Percentiles rank a stretch among this genome's conserved stretches.
These are phyloP conservation scores for Caenorhabditis sp. DNA, from an alignment of 2,888 invertebrate species.

Conservation along the genomic window DNA sequence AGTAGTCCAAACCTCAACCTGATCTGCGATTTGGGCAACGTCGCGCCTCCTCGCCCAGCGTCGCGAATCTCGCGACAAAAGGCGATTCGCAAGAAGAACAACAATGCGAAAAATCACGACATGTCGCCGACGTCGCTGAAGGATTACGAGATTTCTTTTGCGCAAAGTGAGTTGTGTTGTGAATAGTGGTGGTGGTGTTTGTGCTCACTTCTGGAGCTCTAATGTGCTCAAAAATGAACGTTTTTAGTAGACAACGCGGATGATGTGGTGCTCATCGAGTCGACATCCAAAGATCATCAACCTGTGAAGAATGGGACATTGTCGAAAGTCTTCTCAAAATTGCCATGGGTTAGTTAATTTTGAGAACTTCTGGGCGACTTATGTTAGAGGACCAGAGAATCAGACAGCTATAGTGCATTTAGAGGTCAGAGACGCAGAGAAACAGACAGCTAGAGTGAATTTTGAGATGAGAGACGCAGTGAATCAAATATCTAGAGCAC, in stretches of 20 bases:
- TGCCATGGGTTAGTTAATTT: constrained; percentile 1
- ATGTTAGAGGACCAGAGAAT: too few relatives aligned
- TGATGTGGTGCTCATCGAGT: constrained; percentile 9
- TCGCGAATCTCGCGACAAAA: constrained; percentile 30
- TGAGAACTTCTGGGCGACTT: too few relatives aligned
- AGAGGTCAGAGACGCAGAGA: too few relatives aligned
- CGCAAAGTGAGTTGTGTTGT: constrained; percentile 43
- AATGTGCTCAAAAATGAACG: neutral
- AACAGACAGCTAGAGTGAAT: too few relatives aligned
- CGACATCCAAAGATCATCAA: constrained; percentile 5
- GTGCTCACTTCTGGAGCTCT: neutral
- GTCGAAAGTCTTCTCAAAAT: constrained; percentile 16
- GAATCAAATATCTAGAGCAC: too few relatives aligned
- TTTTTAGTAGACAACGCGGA: constrained; percentile 23
- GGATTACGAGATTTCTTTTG: constrained; percentile 10
- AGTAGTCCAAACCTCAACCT: constrained; percentile 46
- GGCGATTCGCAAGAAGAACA: constrained; percentile 31
- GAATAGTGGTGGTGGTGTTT: neutral
- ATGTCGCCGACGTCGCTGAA: constrained; percentile 6
- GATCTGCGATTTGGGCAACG: neutral
- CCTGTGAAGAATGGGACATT: constrained; percentile 23
- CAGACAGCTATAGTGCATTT: too few relatives aligned
- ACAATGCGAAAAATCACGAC: neutral
- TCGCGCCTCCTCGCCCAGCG: neutral
- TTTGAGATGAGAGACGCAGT: too few relatives aligned